Conservation (phyloP, 2,113 vertebrate species). For the Gyps fulvus region DNA sequence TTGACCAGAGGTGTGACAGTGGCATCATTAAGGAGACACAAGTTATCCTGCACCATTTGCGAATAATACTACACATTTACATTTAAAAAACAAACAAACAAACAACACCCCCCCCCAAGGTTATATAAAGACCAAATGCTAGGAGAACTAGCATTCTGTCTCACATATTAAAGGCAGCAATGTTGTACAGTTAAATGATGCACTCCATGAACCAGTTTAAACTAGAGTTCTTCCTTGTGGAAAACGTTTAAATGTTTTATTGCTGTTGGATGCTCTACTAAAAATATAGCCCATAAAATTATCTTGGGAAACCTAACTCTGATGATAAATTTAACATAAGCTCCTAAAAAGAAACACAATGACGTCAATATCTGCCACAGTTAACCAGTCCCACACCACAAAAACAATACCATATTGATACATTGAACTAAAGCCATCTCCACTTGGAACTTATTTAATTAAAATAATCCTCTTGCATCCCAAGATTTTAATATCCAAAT, state of each 20-base stretch:
- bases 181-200: not conserved
- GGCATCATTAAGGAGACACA: not conserved
- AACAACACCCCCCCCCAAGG: too few species aligned
- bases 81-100: not conserved
- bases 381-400: not conserved
- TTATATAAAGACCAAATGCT: not conserved
- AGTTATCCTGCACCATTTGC: not conserved
- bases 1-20: not conserved
- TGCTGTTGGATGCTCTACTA: not conserved
- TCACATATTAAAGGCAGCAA: not conserved
- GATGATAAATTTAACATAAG: not conserved
- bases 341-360: not conserved
- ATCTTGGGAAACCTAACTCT: not conserved
- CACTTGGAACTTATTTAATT: not conserved
- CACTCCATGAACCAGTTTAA: not conserved
- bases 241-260: not conserved
- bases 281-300: not conserved
- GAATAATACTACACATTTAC: not conserved
- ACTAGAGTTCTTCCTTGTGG: not conserved
- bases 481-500: not conserved
- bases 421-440: not conserved
- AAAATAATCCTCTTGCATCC: not conserved
- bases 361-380: not conserved
- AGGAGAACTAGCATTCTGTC: not conserved
- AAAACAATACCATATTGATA: not conserved